phyloP scores from a whole-genome alignment of 2,113 vertebrate species.

The Chrysochloris asiatica region DNA sequence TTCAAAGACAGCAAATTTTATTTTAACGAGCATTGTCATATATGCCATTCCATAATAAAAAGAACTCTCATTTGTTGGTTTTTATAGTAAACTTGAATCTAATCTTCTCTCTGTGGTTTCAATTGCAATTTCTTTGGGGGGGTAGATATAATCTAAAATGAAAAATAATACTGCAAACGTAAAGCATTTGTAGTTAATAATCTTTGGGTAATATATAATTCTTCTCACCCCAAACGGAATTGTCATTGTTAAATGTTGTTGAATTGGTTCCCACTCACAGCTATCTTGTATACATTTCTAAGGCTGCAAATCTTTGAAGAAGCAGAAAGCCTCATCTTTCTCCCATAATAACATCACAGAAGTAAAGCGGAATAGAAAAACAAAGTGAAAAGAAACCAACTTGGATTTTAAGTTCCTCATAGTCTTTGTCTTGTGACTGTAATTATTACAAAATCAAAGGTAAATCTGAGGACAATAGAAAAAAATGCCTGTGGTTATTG shows the following conservation, averaged over 20 bases:
- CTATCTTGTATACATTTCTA: no score
- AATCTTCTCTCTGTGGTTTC: not conserved
- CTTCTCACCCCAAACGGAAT: not conserved
- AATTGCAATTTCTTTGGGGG: no score
- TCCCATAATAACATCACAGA: no score
- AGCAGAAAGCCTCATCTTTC: no score
- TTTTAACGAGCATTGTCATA: constrained; percentile 16
- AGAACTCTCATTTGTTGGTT: not conserved
- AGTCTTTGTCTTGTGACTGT: not conserved
- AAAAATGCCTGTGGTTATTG: not conserved
- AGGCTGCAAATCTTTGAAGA: no score
- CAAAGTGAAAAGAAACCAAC: not conserved
- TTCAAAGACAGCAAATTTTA: constrained; percentile 21
- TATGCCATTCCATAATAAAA: not conserved
- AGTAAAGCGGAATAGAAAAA: no score
- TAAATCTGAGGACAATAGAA: not conserved
- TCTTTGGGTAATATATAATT: not conserved
- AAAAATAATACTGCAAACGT: not conserved
- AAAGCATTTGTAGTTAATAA: not conserved
- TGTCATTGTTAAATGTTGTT: no score
- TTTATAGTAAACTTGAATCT: not conserved
- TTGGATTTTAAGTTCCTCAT: not conserved
- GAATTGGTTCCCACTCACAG: no score
- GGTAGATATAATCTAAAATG: constrained; percentile 21
- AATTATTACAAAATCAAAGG: not conserved